These are phyloP conservation scores for Cyclina sinensis DNA, from an alignment of 1,140 invertebrate genomes.

Conservation along the genomic window DNA sequence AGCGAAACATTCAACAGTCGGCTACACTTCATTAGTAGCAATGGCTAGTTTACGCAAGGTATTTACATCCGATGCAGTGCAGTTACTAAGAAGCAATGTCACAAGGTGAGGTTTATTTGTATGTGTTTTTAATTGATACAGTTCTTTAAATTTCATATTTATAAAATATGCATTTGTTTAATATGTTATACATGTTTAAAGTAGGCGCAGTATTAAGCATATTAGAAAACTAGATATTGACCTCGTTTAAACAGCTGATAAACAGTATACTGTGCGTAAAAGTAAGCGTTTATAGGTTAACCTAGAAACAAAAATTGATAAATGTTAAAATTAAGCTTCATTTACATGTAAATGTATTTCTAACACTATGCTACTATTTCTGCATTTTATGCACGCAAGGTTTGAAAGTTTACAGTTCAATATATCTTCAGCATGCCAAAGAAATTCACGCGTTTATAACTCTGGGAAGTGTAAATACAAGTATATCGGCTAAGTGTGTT, in stretches of 20 bases:
- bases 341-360: too few species aligned
- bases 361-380: too few species aligned
- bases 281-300: background rate
- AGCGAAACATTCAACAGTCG: background rate
- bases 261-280: background rate
- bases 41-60: slow-evolving; percentile 23
- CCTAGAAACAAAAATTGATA: too few species aligned
- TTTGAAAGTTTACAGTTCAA: too few species aligned
- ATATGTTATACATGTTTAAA: background rate
- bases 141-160: background rate
- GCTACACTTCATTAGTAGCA: background rate
- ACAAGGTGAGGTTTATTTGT: background rate
- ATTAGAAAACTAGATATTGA: background rate
- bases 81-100: background rate
- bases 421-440: too few species aligned
- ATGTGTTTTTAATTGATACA: background rate
- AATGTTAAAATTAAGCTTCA: too few species aligned
- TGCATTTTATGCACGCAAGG: too few species aligned
- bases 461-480: too few species aligned
- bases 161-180: background rate
- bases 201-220: background rate
- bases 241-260: background rate
- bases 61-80: background rate
- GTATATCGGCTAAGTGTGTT: too few species aligned
- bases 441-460: too few species aligned